phyloP scores from a whole-genome alignment of 1,140 invertebrate genomes.

The Drosophila bocqueti region DNA sequence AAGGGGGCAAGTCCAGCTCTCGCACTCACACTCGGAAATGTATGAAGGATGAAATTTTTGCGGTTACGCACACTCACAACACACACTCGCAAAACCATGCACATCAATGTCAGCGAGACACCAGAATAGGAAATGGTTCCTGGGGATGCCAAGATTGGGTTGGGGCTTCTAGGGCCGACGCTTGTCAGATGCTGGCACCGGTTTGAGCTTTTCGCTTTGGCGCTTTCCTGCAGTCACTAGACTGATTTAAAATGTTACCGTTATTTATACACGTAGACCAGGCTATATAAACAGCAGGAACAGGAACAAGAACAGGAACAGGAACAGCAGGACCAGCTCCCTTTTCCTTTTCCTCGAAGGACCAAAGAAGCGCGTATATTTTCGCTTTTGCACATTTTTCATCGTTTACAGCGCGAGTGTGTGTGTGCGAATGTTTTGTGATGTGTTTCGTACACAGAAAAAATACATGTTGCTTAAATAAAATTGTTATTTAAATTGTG shows the following conservation, averaged over 20 bases:
- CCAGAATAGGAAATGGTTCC: conserved; percentile 55
- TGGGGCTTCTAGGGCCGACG: conserved; percentile 22
- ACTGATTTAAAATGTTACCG: conserved; percentile 84
- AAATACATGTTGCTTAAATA: too few relatives aligned
- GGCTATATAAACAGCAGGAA: conserved; percentile 70
- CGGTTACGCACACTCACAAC: conserved; percentile 51
- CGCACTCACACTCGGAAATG: conserved; percentile 40
- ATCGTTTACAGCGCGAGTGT: conserved; percentile 64
- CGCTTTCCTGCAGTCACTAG: conserved; percentile 78
- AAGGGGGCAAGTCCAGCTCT: conserved; percentile 39
- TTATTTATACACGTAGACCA: conserved; percentile 80
- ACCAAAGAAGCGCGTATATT: conserved; percentile 33
- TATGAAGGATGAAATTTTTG: conserved; percentile 78
- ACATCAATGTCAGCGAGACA: conserved; percentile 76
- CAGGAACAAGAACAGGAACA: conserved; percentile 17
- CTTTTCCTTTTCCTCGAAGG: conserved; percentile 12
- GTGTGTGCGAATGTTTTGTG: conserved; percentile 15
- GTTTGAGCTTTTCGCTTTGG: conserved; percentile 72
- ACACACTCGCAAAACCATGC: conserved; percentile 20
- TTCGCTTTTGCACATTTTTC: conserved; percentile 73
- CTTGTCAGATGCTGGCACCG: conserved; percentile 70
- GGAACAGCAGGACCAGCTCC: conserved; percentile 26
- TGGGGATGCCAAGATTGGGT: conserved; percentile 44
- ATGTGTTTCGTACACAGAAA: conserved; percentile 5
- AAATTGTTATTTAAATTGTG: too few relatives aligned